These are phyloP conservation scores for Pteronotus mesoamericanus DNA, from an alignment of 2,797 vertebrate species.

Conservation along the genomic window DNA sequence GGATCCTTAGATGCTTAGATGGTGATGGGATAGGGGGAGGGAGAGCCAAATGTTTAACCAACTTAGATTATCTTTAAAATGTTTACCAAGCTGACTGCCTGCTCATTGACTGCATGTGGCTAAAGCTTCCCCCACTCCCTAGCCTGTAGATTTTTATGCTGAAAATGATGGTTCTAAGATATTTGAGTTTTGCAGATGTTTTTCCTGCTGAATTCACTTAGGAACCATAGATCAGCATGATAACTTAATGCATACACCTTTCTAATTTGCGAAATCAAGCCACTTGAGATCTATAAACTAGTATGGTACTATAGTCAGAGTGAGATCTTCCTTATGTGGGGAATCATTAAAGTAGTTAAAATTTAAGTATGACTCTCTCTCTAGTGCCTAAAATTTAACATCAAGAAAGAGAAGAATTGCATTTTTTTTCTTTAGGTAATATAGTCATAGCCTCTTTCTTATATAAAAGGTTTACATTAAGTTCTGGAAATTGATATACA, in stretches of 20 bases:
- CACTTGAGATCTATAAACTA: neutral
- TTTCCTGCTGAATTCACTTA: conserved; percentile 8
- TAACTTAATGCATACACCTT: conserved; percentile 28
- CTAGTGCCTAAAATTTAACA: neutral
- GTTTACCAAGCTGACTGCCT: neutral
- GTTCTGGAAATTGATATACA: neutral
- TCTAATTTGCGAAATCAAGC: conserved; percentile 52
- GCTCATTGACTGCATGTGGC: neutral
- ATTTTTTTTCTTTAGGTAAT: neutral
- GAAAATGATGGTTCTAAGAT: conserved; percentile 30
- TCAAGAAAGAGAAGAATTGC: neutral
- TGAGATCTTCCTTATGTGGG: neutral
- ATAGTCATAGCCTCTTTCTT: neutral
- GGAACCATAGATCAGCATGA: neutral
- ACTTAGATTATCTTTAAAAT: neutral
- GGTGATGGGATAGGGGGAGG: neutral
- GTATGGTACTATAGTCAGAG: neutral
- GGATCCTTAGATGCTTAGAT: neutral
- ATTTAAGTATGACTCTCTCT: neutral
- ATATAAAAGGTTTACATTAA: neutral
- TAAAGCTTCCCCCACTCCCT: neutral
- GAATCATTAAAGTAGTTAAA: neutral
- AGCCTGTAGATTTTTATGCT: conserved; percentile 2
- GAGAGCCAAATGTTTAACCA: neutral
- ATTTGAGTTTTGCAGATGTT: conserved; percentile 25